Evolutionary conservation across 2,888 invertebrate species (phyloP).

Genomic region (Platycheirus albimanus): DNA sequence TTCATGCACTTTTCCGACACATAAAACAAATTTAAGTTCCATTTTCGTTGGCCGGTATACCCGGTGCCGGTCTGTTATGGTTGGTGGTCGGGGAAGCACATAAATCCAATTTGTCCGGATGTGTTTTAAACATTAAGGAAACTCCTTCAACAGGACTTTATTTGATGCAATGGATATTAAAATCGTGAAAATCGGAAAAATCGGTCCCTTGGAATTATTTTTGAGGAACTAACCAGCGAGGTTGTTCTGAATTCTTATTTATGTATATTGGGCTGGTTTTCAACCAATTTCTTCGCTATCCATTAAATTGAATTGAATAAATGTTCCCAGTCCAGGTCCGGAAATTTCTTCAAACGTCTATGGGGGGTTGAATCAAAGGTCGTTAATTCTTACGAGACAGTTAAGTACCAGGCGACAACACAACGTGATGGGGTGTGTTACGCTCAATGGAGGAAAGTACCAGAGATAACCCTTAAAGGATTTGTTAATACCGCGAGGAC

Average conservation of each 20-base stretch:
- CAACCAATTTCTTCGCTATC: neutral
- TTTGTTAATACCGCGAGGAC: constrained; percentile 39
- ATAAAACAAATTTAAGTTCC: constrained; percentile 65
- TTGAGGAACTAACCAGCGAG: neutral
- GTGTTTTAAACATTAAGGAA: constrained; percentile 60
- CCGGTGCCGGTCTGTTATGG: too few species aligned
- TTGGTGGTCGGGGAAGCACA: constrained; percentile 28
- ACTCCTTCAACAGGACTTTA: constrained; percentile 39
- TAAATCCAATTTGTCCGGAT: constrained; percentile 73
- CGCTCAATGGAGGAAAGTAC: neutral
- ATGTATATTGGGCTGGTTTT: neutral
- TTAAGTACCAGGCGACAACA: constrained; percentile 1
- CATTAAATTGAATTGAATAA: constrained; percentile 17
- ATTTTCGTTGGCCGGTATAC: neutral
- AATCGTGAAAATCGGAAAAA: neutral
- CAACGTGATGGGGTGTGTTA: neutral
- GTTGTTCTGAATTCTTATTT: neutral
- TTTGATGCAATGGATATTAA: neutral
- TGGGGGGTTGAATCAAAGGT: neutral
- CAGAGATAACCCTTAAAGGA: constrained; percentile 47
- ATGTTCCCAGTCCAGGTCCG: neutral
- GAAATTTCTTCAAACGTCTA: neutral
- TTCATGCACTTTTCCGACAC: constrained; percentile 65
- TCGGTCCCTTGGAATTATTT: constrained; percentile 16
- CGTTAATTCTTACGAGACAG: constrained; percentile 26